Evolutionary conservation across 2,888 invertebrate species (phyloP), one percentile per base, ranked within the genome.

Genomic region (Suillia variegata): DNA sequence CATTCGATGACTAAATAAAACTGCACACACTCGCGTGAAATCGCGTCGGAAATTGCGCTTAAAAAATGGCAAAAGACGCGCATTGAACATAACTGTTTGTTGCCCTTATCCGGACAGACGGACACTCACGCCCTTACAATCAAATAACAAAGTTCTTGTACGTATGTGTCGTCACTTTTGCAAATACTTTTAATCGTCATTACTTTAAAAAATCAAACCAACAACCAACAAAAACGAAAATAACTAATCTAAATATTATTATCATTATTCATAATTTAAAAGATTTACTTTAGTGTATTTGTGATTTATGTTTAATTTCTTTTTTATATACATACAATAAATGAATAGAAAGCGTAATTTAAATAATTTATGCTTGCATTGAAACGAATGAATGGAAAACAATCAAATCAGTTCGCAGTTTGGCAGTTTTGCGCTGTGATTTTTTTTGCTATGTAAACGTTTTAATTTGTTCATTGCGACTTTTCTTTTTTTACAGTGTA

Each of bases 221-320:
- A n/a, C n/a, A n/a, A n/a, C n/a, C n/a, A n/a, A n/a, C n/a, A n/a
- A n/a, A n/a, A n/a, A n/a, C n/a, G n/a, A n/a, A n/a, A n/a, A n/a
- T n/a, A n/a, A n/a, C n/a, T n/a, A n/a, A 54, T 38, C 45, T 54
- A 42, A 13, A 45, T 34, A 34, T 15, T 21, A 53, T 38, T 53
- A 53, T 21, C 17, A 34, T 21, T 17, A 54, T 59, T 52, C n/a
- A 47, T 33, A 49, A 50, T 51, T 57, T 49, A 56, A 62, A 61
- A 61, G 62, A 61, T 62, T 61, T 51, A 57, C 42, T 54, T 54
- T 60, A 54, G 50, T 49, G 38, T n/a, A 54, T 54, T 54, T 54
- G 54, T 54, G 54, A 54, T 54, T 47, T 54, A 54, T 54, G 18
- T 54, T 54, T 45, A 54, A 54, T 54, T 24, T 48, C 20, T 21